Evolutionary conservation across 2,888 invertebrate species (phyloP).

Genomic region (Nebria brevicollis): DNA sequence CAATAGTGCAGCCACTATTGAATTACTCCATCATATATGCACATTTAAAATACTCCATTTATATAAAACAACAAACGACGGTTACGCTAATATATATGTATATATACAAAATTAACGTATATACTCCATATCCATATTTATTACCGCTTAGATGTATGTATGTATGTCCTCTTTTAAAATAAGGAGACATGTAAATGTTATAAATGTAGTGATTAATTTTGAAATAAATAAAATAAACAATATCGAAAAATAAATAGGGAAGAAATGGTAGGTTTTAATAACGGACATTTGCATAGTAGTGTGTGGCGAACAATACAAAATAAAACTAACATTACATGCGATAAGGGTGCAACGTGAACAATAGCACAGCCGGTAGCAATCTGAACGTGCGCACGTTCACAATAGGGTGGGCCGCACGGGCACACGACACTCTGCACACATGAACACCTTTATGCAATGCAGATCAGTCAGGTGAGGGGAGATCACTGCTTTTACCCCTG

Average conservation of each 20-base stretch:
- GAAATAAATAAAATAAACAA: background rate
- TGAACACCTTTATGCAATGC: slow-evolving; percentile 44
- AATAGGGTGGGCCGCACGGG: slow-evolving; percentile 20
- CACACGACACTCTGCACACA: slow-evolving; percentile 33
- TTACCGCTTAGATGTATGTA: too few species aligned
- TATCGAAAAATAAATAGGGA: background rate
- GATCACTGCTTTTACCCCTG: background rate
- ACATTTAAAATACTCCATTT: too few species aligned
- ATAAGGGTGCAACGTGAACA: slow-evolving; percentile 39
- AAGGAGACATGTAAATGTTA: background rate
- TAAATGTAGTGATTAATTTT: background rate
- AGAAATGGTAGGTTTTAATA: slow-evolving; percentile 36
- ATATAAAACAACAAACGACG: too few species aligned
- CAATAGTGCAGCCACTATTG: too few species aligned
- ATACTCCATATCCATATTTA: too few species aligned
- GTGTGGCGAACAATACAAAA: slow-evolving; percentile 33
- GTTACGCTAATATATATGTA: too few species aligned
- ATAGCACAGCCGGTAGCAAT: slow-evolving; percentile 13
- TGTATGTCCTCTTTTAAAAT: too few species aligned
- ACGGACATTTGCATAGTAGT: slow-evolving; percentile 39
- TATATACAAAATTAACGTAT: too few species aligned
- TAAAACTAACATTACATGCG: slow-evolving; percentile 45
- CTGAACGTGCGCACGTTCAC: background rate
- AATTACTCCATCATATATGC: too few species aligned
- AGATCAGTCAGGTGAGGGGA: slow-evolving; percentile 30